Percentiles rank a stretch among this genome's conserved stretches.
Evolutionary conservation across 2,888 invertebrate species (phyloP).

Genomic region (Lasioglossum lativentre): DNA sequence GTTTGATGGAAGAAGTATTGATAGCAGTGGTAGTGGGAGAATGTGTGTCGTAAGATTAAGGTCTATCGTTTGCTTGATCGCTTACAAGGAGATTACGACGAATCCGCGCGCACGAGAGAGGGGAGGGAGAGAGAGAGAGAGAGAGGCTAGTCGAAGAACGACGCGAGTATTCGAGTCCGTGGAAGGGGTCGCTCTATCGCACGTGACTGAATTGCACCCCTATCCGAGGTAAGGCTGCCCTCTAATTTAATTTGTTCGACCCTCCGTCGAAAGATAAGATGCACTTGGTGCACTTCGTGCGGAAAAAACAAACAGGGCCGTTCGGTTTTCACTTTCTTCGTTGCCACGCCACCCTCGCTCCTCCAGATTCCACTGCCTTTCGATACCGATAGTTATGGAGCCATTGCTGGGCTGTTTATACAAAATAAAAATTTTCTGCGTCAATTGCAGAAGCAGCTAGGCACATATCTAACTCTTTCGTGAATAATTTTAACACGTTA

Average conservation of each 20-base stretch:
- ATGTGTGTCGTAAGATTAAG: conserved; percentile 18
- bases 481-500: too few species aligned
- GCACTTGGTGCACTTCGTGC: conserved; percentile 68
- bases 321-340: conserved; percentile 40
- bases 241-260: conserved; percentile 71
- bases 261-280: conserved; percentile 68
- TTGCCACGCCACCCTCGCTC: background rate
- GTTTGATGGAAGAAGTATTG: conserved; percentile 3
- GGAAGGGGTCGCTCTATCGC: conserved; percentile 34
- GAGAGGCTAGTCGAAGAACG: conserved; percentile 28
- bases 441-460: too few species aligned
- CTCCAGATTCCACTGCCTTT: background rate
- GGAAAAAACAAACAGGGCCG: conserved; percentile 64
- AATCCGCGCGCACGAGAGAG: conserved; percentile 20
- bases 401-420: background rate
- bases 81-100: conserved; percentile 45
- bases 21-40: background rate
- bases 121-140: background rate
- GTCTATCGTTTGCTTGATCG: conserved; percentile 39
- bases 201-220: conserved; percentile 64
- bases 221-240: conserved; percentile 58
- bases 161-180: conserved; percentile 41
- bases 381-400: background rate
- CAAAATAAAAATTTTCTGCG: too few species aligned
- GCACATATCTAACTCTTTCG: too few species aligned